phyloP scores from a whole-genome alignment of 2,888 invertebrate species.

The Papilio protenor region DNA sequence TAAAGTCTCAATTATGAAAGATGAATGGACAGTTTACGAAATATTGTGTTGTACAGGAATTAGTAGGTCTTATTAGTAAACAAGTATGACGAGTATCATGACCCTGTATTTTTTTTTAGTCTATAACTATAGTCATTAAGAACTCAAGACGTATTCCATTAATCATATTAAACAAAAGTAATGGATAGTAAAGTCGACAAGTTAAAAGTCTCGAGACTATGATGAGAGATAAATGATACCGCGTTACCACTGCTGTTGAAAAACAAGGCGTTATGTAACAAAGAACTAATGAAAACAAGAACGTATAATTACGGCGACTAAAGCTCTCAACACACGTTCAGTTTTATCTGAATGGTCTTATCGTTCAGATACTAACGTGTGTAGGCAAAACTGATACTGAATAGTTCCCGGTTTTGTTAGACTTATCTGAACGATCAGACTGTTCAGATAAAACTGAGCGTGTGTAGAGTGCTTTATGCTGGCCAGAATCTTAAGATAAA shows the following conservation, averaged over 20 bases:
- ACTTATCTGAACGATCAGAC: no score
- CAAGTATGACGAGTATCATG: no score
- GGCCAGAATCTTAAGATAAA: not conserved
- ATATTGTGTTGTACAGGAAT: not conserved
- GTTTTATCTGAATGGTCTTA: no score
- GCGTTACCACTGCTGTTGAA: not conserved
- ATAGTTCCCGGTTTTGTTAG: no score
- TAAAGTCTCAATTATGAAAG: not conserved
- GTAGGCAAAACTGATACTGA: no score
- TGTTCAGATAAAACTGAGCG: no score
- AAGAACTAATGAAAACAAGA: conserved; percentile 8
- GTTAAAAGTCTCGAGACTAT: conserved; percentile 8
- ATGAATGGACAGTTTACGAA: not conserved
- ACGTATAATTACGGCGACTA: not conserved
- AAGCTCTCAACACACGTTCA: no score
- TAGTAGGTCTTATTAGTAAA: not conserved
- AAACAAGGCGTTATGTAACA: conserved; percentile 16
- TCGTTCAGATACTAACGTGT: no score
- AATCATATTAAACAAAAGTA: conserved; percentile 28
- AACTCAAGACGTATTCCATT: conserved; percentile 15
- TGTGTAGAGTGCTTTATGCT: not conserved
- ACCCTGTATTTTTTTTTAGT: not conserved
- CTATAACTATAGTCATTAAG: conserved; percentile 6
- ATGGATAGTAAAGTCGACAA: not conserved
- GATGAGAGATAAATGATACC: conserved; percentile 22